Evolutionary conservation across 1,140 invertebrate genomes (phyloP).

Genomic region (Andricus grossulariae): DNA sequence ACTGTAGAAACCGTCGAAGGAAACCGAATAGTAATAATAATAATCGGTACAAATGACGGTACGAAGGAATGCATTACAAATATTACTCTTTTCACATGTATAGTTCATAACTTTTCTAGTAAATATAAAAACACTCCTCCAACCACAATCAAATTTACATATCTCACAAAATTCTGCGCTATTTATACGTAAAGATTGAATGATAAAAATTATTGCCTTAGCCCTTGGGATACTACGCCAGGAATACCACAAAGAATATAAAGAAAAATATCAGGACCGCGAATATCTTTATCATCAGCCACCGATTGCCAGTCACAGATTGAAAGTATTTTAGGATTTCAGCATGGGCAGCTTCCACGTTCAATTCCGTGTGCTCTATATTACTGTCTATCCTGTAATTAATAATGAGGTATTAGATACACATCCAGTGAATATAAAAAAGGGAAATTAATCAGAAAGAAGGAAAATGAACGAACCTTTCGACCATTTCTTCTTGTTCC

Average conservation of each 20-base stretch:
- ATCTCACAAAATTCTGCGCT: background rate
- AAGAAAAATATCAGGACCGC: conserved; percentile 99
- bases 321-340: conserved; percentile 99
- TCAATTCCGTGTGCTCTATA: conserved; percentile 95
- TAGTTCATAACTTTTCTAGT: background rate
- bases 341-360: conserved; percentile 97
- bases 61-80: conserved; percentile 17
- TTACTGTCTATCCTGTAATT: conserved; percentile 94
- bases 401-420: conserved; percentile 39
- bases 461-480: conserved; percentile 78
- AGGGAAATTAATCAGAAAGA: background rate
- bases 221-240: conserved; percentile 79
- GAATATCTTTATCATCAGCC: conserved; percentile 99
- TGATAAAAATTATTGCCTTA: conserved; percentile 16
- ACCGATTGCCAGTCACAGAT: conserved; percentile 97
- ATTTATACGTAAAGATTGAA: background rate
- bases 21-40: background rate
- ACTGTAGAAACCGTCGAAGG: background rate
- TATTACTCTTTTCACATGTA: conserved; percentile 7
- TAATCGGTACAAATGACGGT: background rate
- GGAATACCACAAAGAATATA: conserved; percentile 98
- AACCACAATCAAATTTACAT: background rate
- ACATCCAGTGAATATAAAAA: background rate
- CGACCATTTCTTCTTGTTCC: conserved; percentile 99
- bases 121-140: conserved; percentile 6